Base-by-base conservation (phyloP, 2,113 vertebrate genomes). In the Dipodomys spectabilis region DNA sequence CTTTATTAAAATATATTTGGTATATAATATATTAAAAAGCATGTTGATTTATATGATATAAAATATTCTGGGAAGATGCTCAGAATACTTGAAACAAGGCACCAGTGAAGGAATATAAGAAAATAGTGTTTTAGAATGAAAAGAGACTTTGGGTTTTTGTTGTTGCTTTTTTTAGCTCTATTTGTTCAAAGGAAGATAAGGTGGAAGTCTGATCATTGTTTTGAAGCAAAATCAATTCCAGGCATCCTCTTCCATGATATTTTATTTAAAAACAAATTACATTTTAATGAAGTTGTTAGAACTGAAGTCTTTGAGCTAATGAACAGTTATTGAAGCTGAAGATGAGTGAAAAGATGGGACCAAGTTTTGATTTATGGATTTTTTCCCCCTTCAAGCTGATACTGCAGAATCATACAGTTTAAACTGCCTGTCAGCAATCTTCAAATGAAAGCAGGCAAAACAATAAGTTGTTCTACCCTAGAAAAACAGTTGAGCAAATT, bases 291-390 rank as follows among this genome's bases (percentile, higher is more conserved):
- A 45, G n/a, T 72, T 77, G 11, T 65, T 32, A 32, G 28, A 65
- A 22, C 19, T 78, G 77, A 71, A 79, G 35, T 11, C 2, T 65
- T 44, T 2, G 11, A 13, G 32, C 25, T 4, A 25, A n/a, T 6
- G 10, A 87, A 19, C 7, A 4, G 30, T 16, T 27, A 7, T 2
- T 49, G 22, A 1, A 4, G 28, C 11, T 84, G 45, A 88, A 15
- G 7, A 1, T 8, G 6, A n/a, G 15, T 1, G 7, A 0, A 20
- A 22, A 22, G 1, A 35, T n/a, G 13, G 15, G 62, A 65, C 25
- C 25, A 44, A 3, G 72, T 7, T 44, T 35, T 62, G 32, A 16
- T 74, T 73, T 62, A 44, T 62, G 23, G 62, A 53, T 53, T 53
- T 53, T 53, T 53, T 53, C 12, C 49, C 49, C 49, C 49, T 13